These are phyloP conservation scores for Auanema sp. DNA, from an alignment of 2,888 invertebrate species.

Conservation along the genomic window DNA sequence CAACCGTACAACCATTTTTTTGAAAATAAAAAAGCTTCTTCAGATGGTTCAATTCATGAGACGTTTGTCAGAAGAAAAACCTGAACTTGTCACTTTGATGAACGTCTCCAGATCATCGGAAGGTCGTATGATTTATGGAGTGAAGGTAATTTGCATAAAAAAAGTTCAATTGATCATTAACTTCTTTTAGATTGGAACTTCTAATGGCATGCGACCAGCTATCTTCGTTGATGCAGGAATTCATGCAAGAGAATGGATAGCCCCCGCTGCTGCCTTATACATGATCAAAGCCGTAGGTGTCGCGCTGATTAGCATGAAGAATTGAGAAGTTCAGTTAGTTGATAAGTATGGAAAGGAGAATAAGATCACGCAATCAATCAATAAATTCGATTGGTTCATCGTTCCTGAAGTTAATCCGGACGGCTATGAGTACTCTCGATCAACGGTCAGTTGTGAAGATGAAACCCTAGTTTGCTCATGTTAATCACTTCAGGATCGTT, in stretches of 20 bases:
- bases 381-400: conserved; percentile 61
- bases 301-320: not conserved
- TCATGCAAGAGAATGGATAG: conserved; percentile 62
- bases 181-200: not conserved
- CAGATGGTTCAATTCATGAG: conserved; percentile 56
- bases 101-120: conserved; percentile 55
- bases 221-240: conserved; percentile 61
- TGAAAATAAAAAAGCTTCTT: not conserved
- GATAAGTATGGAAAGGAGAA: conserved; percentile 40
- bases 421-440: conserved; percentile 59
- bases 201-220: conserved; percentile 28
- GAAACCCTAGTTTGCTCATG: not conserved
- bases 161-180: not conserved
- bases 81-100: conserved; percentile 43
- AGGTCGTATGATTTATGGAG: conserved; percentile 48
- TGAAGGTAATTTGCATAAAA: conserved; percentile 34
- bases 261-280: conserved; percentile 56
- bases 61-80: conserved; percentile 31
- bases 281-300: conserved; percentile 45
- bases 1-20: conserved; percentile 1
- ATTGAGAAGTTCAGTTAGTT: conserved; percentile 31
- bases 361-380: conserved; percentile 35
- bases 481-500: conserved; percentile 43
- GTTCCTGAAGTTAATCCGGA: conserved; percentile 62
- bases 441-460: conserved; percentile 24